Percentiles rank a stretch among this genome's conserved stretches.
Evolutionary conservation across 2,797 vertebrate genomes (phyloP).

Genomic region (Lophotriccus pileatus): DNA sequence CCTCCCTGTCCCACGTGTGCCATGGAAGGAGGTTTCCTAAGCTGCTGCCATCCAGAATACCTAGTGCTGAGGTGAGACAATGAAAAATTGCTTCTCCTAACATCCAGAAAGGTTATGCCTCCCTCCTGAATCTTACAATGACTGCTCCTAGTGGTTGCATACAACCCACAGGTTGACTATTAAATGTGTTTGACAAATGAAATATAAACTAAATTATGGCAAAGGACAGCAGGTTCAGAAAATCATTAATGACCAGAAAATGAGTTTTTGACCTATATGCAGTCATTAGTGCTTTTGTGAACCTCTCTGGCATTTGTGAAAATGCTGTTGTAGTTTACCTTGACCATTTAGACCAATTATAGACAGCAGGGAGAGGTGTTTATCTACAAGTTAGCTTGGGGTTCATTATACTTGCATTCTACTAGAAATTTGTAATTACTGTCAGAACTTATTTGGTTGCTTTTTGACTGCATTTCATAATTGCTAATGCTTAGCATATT

Average conservation of each 20-base stretch:
- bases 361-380: constrained; percentile 49
- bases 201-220: constrained; percentile 42
- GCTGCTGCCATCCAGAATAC: background rate
- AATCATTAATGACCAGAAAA: constrained; percentile 77
- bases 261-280: constrained; percentile 76
- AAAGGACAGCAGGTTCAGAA: constrained; percentile 62
- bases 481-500: constrained; percentile 77
- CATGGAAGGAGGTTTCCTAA: background rate
- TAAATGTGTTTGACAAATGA: constrained; percentile 24
- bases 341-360: constrained; percentile 74
- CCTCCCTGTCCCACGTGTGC: background rate
- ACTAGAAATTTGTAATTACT: constrained; percentile 77
- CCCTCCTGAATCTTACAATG: background rate
- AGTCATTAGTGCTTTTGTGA: constrained; percentile 78
- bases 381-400: constrained; percentile 64
- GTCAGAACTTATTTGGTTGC: constrained; percentile 76
- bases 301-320: constrained; percentile 68
- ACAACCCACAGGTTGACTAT: constrained; percentile 48
- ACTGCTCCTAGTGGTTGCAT: constrained; percentile 7
- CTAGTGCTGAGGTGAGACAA: background rate
- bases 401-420: constrained; percentile 75
- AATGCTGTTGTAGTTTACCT: constrained; percentile 70
- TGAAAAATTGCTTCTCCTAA: background rate
- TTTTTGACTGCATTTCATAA: constrained; percentile 79
- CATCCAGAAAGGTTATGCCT: background rate